These are phyloP conservation scores for Fundulus diaphanus DNA, from an alignment of 2,797 vertebrate genomes.

Conservation along the genomic window DNA sequence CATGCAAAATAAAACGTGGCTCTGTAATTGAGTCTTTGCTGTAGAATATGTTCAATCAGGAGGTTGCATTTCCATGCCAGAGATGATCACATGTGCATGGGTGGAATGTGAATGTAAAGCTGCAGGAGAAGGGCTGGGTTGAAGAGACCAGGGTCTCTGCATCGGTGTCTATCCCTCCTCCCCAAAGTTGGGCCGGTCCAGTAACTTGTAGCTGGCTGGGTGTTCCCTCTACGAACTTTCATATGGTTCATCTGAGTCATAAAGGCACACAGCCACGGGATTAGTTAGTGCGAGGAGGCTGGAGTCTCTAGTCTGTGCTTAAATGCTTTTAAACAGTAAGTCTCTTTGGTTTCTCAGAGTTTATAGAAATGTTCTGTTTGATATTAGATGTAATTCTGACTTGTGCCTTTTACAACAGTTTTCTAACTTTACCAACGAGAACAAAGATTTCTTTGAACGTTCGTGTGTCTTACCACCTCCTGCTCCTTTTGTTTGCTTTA, in stretches of 20 bases:
- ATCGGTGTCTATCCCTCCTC: no score
- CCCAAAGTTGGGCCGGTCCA: slow-evolving; percentile 44
- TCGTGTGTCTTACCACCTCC: background rate
- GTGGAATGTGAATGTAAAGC: slow-evolving; percentile 22
- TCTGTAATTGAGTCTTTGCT: background rate
- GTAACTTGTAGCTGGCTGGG: slow-evolving; percentile 12
- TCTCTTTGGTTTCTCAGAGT: background rate
- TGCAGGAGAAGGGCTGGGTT: background rate
- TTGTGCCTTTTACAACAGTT: background rate
- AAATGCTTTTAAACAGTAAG: slow-evolving; percentile 42
- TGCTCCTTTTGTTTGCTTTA: background rate
- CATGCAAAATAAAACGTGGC: background rate
- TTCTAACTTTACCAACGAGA: background rate
- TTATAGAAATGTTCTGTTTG: background rate
- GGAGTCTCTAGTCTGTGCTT: background rate
- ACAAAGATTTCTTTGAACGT: background rate
- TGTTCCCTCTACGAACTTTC: slow-evolving; percentile 34
- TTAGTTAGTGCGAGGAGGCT: slow-evolving; percentile 25
- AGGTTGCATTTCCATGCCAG: background rate
- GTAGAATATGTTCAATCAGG: background rate
- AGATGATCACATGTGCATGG: background rate
- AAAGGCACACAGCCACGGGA: no score
- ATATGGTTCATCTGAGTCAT: slow-evolving; percentile 36
- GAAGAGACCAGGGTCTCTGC: slow-evolving; percentile 8
- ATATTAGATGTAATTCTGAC: background rate